Conservation (phyloP, 1,140 invertebrate species). For the Brachionus asplanchnoidis region DNA sequence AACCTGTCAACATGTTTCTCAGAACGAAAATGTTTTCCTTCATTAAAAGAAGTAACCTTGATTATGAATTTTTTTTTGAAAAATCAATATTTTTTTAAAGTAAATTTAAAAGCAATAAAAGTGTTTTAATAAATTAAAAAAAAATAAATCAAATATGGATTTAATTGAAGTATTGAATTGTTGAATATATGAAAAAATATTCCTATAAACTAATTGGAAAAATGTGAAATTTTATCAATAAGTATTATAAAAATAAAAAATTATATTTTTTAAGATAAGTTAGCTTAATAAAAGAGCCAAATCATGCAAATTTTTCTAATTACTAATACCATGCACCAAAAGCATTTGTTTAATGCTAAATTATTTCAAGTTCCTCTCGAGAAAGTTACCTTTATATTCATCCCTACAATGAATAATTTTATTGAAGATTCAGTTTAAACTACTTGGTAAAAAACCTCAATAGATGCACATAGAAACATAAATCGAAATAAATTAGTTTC, state of each 20-base stretch:
- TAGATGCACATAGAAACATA: slow-evolving; percentile 33
- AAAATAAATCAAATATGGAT: not conserved
- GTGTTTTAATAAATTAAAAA: not conserved
- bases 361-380: not conserved
- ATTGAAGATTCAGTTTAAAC: not conserved
- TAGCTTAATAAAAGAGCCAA: not conserved
- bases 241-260: not conserved
- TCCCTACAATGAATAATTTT: not conserved
- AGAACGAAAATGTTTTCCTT: no score
- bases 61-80: no score
- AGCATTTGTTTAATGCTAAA: not conserved
- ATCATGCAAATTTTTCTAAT: not conserved
- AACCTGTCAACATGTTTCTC: no score
- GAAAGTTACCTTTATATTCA: not conserved
- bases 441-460: not conserved
- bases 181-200: no score
- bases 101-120: no score
- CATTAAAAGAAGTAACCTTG: no score
- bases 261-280: not conserved
- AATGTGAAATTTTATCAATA: not conserved
- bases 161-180: not conserved
- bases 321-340: not conserved
- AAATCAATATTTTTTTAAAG: no score
- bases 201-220: not conserved
- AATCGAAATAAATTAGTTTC: slow-evolving; percentile 1